These are phyloP conservation scores for Goniozus legneri DNA, from an alignment of 1,140 invertebrate genomes.

Conservation along the genomic window DNA sequence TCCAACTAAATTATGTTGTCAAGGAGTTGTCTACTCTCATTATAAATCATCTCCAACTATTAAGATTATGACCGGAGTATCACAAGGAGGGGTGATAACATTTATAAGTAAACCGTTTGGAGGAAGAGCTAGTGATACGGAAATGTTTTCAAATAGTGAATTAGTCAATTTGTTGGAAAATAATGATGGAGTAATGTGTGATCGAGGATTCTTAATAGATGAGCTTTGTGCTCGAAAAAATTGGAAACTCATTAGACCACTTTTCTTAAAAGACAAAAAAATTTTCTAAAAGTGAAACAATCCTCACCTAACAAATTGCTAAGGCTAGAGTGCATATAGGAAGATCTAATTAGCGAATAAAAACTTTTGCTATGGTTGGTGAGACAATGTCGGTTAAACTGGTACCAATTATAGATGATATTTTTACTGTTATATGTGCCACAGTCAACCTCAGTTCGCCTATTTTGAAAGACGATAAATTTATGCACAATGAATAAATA, in stretches of 20 bases:
- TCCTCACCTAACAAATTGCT: conserved; percentile 11
- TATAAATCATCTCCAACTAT: conserved; percentile 30
- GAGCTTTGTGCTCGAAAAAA: conserved; percentile 4
- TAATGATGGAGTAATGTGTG: conserved; percentile 3
- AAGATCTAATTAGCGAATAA: conserved; percentile 15
- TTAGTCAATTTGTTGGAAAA: conserved; percentile 11
- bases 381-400: conserved; percentile 10
- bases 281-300: conserved; percentile 10
- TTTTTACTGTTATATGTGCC: conserved; percentile 18
- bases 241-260: background rate
- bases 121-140: conserved; percentile 29
- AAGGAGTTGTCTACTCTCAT: conserved; percentile 19
- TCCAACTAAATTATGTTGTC: conserved; percentile 8
- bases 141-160: conserved; percentile 27
- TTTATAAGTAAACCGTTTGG: conserved; percentile 28
- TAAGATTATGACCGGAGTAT: conserved; percentile 26
- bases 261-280: background rate
- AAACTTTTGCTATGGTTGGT: conserved; percentile 12
- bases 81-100: conserved; percentile 23
- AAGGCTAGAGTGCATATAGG: conserved; percentile 16
- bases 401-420: conserved; percentile 13
- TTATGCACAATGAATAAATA: conserved; percentile 18
- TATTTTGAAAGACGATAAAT: conserved; percentile 18
- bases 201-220: conserved; percentile 6
- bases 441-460: conserved; percentile 16